These are phyloP conservation scores for Caenorhabditis briggsae DNA, from an alignment of 1,140 invertebrate species.

Conservation along the genomic window DNA sequence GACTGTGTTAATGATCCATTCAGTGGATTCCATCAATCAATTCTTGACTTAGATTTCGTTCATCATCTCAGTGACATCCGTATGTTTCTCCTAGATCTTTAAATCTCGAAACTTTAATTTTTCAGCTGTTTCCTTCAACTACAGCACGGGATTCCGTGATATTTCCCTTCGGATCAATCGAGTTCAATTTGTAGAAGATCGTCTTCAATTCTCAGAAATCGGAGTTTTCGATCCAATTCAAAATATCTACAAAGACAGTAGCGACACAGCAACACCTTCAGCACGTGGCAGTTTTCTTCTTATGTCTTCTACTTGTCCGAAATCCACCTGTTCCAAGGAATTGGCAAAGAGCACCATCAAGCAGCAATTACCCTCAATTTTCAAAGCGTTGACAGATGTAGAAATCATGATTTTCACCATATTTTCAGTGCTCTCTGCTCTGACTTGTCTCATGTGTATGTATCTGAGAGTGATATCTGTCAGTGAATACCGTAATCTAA, in stretches of 20 bases:
- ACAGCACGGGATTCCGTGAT: slow-evolving; percentile 69
- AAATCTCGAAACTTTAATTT: slow-evolving; percentile 40
- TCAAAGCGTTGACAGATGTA: not conserved
- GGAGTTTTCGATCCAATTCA: slow-evolving; percentile 59
- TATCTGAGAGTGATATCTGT: slow-evolving; percentile 69
- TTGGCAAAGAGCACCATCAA: slow-evolving; percentile 28
- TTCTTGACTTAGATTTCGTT: slow-evolving; percentile 61
- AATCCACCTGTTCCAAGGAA: slow-evolving; percentile 57
- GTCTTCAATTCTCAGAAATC: slow-evolving; percentile 58
- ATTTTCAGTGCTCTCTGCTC: slow-evolving; percentile 59
- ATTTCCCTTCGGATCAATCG: slow-evolving; percentile 66
- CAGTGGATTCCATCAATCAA: slow-evolving; percentile 62
- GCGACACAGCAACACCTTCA: slow-evolving; percentile 30
- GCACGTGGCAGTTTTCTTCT: slow-evolving; percentile 29
- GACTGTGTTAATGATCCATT: slow-evolving; percentile 73
- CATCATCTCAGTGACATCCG: slow-evolving; percentile 66
- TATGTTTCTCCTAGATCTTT: slow-evolving; percentile 19
- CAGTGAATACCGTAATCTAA: slow-evolving; percentile 66
- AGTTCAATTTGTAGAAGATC: slow-evolving; percentile 59
- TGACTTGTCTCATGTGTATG: slow-evolving; percentile 71
- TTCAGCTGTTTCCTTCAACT: slow-evolving; percentile 69
- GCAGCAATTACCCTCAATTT: slow-evolving; percentile 13
- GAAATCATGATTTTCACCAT: slow-evolving; percentile 43
- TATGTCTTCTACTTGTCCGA: slow-evolving; percentile 65
- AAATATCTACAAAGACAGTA: not conserved